Conservation (phyloP, 2,888 invertebrate genomes). For the Ophioninae sp. region DNA sequence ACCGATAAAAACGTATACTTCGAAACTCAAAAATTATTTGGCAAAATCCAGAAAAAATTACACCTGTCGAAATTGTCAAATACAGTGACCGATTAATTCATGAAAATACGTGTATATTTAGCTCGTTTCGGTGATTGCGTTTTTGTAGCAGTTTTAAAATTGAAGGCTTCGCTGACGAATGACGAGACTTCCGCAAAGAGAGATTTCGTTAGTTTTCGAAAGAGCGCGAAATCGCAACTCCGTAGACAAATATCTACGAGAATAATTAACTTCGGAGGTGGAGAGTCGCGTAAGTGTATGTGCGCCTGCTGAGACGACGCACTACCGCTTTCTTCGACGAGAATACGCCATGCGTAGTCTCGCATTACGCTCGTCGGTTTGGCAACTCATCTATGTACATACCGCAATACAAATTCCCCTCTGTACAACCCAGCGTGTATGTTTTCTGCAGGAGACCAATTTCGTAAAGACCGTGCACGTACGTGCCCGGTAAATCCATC, state of each 20-base stretch:
- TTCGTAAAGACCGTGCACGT: slow-evolving; percentile 52
- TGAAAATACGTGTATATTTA: not conserved
- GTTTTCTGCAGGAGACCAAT: slow-evolving; percentile 26
- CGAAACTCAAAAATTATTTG: too few relatives aligned
- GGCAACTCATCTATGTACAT: slow-evolving; percentile 23
- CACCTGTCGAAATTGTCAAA: too few relatives aligned
- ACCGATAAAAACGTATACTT: not conserved
- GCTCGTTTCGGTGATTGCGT: slow-evolving; percentile 50
- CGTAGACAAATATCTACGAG: slow-evolving; percentile 26
- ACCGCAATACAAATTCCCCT: not conserved
- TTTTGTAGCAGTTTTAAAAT: slow-evolving; percentile 59
- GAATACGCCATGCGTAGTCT: slow-evolving; percentile 56
- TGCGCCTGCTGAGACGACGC: not conserved
- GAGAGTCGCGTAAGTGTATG: not conserved
- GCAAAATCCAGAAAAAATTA: too few relatives aligned
- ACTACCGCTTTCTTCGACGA: slow-evolving; percentile 61
- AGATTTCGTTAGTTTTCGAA: slow-evolving; percentile 63
- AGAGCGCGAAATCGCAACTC: slow-evolving; percentile 10
- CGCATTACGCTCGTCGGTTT: slow-evolving; percentile 39
- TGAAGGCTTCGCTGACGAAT: slow-evolving; percentile 54
- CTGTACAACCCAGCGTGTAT: slow-evolving; percentile 8
- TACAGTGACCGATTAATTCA: slow-evolving; percentile 33
- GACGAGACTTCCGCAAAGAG: slow-evolving; percentile 58
- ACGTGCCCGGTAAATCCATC: slow-evolving; percentile 27
- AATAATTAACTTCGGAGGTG: slow-evolving; percentile 7